Evolutionary conservation across 2,113 vertebrate species (phyloP).

Genomic region (Morphnarchus princeps): DNA sequence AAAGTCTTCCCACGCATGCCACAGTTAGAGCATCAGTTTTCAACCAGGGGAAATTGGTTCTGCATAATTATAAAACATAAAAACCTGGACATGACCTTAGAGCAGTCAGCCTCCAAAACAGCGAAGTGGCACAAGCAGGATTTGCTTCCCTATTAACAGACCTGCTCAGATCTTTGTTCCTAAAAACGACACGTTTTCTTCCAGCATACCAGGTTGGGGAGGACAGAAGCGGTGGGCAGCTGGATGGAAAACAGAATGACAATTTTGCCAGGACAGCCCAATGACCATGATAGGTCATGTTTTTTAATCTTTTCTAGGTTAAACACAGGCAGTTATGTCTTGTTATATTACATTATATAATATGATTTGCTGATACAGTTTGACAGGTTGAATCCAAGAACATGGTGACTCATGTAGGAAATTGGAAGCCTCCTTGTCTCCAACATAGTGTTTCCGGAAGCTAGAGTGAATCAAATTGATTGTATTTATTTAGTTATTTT

Average conservation of each 20-base stretch:
- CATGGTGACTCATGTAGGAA: constrained; percentile 61
- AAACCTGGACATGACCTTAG: neutral
- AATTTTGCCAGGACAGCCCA: constrained; percentile 25
- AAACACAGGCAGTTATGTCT: constrained; percentile 56
- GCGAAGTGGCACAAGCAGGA: neutral
- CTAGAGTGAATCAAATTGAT: constrained; percentile 39
- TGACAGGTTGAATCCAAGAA: constrained; percentile 60
- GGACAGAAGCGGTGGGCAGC: neutral
- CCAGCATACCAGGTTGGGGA: neutral
- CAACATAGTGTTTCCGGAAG: neutral
- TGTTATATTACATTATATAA: constrained; percentile 55
- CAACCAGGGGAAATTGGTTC: neutral
- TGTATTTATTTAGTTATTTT: constrained; percentile 1
- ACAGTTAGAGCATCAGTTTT: neutral
- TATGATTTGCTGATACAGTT: constrained; percentile 50
- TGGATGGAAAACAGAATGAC: neutral
- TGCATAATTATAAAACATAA: neutral
- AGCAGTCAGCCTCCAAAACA: neutral
- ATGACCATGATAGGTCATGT: neutral
- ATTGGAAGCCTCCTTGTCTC: constrained; percentile 34
- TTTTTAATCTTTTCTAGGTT: constrained; percentile 61
- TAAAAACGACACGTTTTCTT: neutral
- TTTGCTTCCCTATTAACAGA: neutral
- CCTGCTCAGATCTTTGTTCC: neutral
- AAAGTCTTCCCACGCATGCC: neutral